Evolutionary conservation across 2,888 invertebrate genomes (phyloP).

Genomic region (Meta bourneti): DNA sequence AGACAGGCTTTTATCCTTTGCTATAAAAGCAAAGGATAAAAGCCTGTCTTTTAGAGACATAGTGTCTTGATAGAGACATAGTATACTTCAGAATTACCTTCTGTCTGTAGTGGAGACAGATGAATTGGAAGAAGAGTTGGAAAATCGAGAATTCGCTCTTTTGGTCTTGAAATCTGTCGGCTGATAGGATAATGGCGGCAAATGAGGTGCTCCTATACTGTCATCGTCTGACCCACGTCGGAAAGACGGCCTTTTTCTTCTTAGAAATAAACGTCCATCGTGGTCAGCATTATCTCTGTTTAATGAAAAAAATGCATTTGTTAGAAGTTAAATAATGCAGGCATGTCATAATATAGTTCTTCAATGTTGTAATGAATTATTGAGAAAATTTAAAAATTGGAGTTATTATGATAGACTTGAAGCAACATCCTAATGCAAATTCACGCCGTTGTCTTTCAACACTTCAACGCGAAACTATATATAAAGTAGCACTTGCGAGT

Average conservation of each 20-base stretch:
- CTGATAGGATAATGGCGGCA: slow-evolving; percentile 33
- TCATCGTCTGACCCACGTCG: slow-evolving; percentile 44
- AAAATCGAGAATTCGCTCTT: slow-evolving; percentile 51
- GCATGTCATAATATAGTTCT: not conserved
- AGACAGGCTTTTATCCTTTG: too few species aligned
- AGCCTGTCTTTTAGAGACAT: too few species aligned
- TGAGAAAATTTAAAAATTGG: too few species aligned
- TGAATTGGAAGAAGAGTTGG: slow-evolving; percentile 51
- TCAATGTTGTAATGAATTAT: not conserved
- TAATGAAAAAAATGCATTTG: not conserved
- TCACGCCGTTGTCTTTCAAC: too few species aligned
- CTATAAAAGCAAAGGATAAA: too few species aligned
- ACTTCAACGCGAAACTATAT: too few species aligned
- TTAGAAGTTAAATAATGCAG: not conserved
- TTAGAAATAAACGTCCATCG: slow-evolving; percentile 21
- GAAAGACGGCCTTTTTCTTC: slow-evolving; percentile 33
- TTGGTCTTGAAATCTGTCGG: slow-evolving; percentile 2
- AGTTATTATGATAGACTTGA: too few species aligned
- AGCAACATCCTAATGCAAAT: too few species aligned
- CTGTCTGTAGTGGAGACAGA: slow-evolving; percentile 19
- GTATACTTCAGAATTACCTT: slow-evolving; percentile 8
- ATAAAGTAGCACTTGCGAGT: too few species aligned
- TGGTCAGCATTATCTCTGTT: slow-evolving; percentile 28
- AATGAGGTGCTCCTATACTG: not conserved
- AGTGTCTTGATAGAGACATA: too few species aligned